phyloP scores from a whole-genome alignment of 2,888 invertebrate species.

The Scaptomyza parva region DNA sequence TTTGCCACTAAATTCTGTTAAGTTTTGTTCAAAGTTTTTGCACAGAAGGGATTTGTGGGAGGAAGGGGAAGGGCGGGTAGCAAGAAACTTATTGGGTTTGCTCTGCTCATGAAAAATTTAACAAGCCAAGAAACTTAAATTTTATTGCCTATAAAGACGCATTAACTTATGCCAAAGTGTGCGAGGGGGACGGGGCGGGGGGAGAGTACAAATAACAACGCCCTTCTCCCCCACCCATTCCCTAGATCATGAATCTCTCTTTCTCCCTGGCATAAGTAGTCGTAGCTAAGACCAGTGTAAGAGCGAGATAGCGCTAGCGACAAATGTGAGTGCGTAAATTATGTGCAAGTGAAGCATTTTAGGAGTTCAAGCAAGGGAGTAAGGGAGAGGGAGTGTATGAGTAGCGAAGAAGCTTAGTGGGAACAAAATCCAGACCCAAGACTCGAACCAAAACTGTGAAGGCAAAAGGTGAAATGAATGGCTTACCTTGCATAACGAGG shows the following conservation, averaged over 20 bases:
- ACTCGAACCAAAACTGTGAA: not conserved
- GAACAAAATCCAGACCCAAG: slow-evolving; percentile 28
- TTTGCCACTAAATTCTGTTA: slow-evolving; percentile 72
- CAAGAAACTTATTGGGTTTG: slow-evolving; percentile 50
- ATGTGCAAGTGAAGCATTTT: slow-evolving; percentile 49
- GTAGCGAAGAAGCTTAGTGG: not conserved
- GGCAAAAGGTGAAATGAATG: slow-evolving; percentile 50
- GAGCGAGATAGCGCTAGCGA: slow-evolving; percentile 63
- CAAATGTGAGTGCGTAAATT: slow-evolving; percentile 74
- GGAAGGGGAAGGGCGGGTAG: not conserved
- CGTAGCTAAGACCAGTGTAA: slow-evolving; percentile 12
- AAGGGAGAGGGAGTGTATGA: not conserved
- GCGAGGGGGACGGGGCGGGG: no score
- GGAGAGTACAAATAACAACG: not conserved
- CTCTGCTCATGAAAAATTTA: slow-evolving; percentile 73
- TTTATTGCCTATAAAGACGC: slow-evolving; percentile 81
- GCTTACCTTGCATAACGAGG: slow-evolving; percentile 64
- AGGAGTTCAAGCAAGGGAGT: not conserved
- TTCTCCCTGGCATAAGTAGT: slow-evolving; percentile 35
- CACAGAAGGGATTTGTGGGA: not conserved
- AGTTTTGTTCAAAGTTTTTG: slow-evolving; percentile 73
- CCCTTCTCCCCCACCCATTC: not conserved
- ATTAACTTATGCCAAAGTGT: slow-evolving; percentile 76
- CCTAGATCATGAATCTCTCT: slow-evolving; percentile 3
- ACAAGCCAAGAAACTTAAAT: slow-evolving; percentile 75